Percentiles rank a stretch among this genome's conserved stretches.
Evolutionary conservation across 2,888 invertebrate species (phyloP).

Genomic region (Osmoderma eremita): DNA sequence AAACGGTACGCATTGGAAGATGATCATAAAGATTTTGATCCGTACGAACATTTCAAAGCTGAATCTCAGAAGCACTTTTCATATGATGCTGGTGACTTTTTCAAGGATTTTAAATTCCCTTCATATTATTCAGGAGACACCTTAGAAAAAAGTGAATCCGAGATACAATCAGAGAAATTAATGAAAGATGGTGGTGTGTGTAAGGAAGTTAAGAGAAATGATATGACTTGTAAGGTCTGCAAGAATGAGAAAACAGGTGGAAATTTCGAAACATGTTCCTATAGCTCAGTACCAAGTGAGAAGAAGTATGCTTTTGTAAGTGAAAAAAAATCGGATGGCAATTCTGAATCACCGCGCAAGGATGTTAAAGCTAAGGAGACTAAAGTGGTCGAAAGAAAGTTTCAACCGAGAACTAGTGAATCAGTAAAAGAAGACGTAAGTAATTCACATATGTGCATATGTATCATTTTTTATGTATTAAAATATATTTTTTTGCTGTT

Average conservation of each 20-base stretch:
- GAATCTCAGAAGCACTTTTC: constrained; percentile 61
- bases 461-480: background rate
- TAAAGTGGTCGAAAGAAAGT: constrained; percentile 12
- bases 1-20: constrained; percentile 58
- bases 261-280: constrained; percentile 82
- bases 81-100: constrained; percentile 64
- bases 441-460: background rate
- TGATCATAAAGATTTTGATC: constrained; percentile 63
- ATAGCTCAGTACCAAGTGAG: constrained; percentile 77
- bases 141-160: constrained; percentile 70
- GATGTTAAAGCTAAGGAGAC: constrained; percentile 4
- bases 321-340: constrained; percentile 71
- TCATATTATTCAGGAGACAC: constrained; percentile 68
- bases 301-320: constrained; percentile 76
- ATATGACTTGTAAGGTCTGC: constrained; percentile 78
- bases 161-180: constrained; percentile 71
- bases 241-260: constrained; percentile 79
- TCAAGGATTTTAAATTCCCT: constrained; percentile 63
- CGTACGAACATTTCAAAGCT: constrained; percentile 67
- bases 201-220: constrained; percentile 71
- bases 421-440: constrained; percentile 13
- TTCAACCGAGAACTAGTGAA: constrained; percentile 15
- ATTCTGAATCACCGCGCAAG: constrained; percentile 59
- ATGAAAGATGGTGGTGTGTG: constrained; percentile 72
- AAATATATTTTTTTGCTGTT: background rate